These are phyloP conservation scores for Drosophila gunungcola DNA, from an alignment of 1,140 invertebrate genomes.

Conservation along the genomic window DNA sequence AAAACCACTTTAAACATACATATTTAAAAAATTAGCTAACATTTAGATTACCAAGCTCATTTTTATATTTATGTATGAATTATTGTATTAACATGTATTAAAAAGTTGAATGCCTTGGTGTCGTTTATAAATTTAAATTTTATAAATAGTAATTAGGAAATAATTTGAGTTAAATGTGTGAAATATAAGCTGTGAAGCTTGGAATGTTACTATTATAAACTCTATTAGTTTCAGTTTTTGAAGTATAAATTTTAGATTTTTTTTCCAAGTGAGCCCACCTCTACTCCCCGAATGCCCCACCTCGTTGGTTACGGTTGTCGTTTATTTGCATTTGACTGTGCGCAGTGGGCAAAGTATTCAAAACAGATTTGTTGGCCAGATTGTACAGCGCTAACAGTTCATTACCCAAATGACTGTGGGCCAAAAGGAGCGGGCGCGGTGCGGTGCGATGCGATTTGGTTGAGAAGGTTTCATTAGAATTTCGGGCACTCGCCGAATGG, in stretches of 20 bases:
- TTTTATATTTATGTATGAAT: too few relatives aligned
- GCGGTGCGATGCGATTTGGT: conserved; percentile 30
- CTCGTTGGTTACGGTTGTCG: conserved; percentile 29
- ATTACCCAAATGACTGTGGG: conserved; percentile 76
- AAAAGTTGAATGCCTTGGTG: too few relatives aligned
- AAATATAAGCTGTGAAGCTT: too few relatives aligned
- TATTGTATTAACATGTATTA: too few relatives aligned
- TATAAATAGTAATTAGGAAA: too few relatives aligned
- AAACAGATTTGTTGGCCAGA: conserved; percentile 81
- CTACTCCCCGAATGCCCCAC: background rate
- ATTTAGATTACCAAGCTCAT: too few relatives aligned
- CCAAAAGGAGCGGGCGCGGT: background rate
- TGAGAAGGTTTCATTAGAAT: conserved; percentile 62
- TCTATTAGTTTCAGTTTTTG: too few relatives aligned
- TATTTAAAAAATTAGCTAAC: too few relatives aligned
- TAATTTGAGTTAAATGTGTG: too few relatives aligned
- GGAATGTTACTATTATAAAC: too few relatives aligned
- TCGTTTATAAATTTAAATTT: too few relatives aligned
- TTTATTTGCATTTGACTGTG: conserved; percentile 73
- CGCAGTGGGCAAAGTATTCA: conserved; percentile 65
- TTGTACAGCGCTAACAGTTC: conserved; percentile 79
- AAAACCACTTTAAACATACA: too few relatives aligned
- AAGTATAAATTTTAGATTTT: background rate
- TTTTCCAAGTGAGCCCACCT: conserved; percentile 9
- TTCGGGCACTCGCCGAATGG: conserved; percentile 35